Evolutionary conservation across 1,140 invertebrate species (phyloP).

Genomic region (Drosophila busckii): DNA sequence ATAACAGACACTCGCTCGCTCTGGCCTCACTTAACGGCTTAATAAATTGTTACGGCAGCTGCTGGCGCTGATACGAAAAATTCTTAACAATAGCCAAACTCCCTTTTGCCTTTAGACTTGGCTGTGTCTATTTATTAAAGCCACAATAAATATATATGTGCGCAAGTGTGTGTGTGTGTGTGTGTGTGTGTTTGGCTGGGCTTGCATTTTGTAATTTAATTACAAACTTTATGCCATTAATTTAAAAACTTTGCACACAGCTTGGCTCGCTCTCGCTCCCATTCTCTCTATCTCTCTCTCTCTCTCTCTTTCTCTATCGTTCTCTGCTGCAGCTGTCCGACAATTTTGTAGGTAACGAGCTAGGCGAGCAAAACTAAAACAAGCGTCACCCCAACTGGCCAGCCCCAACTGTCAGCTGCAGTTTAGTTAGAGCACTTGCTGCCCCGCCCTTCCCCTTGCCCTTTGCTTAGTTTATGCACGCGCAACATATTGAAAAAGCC

Average conservation of each 20-base stretch:
- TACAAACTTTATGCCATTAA: conserved; percentile 71
- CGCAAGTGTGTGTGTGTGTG: conserved; percentile 2
- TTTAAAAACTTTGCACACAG: conserved; percentile 68
- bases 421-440: not conserved
- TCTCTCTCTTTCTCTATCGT: too few species aligned
- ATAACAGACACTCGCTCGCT: conserved; percentile 38
- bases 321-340: conserved; percentile 35
- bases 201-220: conserved; percentile 64
- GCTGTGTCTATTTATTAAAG: conserved; percentile 20
- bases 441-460: not conserved
- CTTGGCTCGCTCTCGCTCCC: too few species aligned
- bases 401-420: conserved; percentile 20
- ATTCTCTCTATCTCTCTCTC: too few species aligned
- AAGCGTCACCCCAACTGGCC: conserved; percentile 26
- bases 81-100: too few species aligned
- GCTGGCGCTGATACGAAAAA: too few species aligned
- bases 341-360: conserved; percentile 32
- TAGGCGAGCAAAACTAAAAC: too few species aligned
- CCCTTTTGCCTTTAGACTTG: too few species aligned
- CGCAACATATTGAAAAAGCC: conserved; percentile 66
- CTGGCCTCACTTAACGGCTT: conserved; percentile 70
- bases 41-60: conserved; percentile 73
- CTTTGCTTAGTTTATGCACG: conserved; percentile 50
- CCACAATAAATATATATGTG: conserved; percentile 13
- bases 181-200: conserved; percentile 12